These are phyloP conservation scores for Synanthedon myopaeformis DNA, from an alignment of 2,888 invertebrate species.

Conservation along the genomic window DNA sequence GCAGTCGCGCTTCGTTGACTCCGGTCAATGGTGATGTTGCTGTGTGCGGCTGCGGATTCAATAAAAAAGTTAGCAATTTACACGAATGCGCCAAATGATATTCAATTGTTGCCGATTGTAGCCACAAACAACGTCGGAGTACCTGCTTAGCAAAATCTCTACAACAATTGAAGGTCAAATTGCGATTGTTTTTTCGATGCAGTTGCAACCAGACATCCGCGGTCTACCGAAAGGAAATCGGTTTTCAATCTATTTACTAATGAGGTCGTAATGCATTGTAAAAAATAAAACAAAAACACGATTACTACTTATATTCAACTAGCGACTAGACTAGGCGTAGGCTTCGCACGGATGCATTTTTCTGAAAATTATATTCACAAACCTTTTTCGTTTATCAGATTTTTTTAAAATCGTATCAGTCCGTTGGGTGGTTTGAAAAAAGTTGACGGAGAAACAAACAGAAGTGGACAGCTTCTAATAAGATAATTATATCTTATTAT, in stretches of 20 bases:
- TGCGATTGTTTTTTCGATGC: conserved; percentile 38
- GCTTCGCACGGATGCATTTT: too few relatives aligned
- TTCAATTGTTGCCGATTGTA: conserved; percentile 17
- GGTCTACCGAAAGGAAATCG: conserved; percentile 34
- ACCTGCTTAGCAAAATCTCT: conserved; percentile 19
- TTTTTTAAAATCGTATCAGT: too few relatives aligned
- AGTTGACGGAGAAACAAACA: too few relatives aligned
- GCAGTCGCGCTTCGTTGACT: conserved; percentile 15
- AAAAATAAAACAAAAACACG: conserved; percentile 45
- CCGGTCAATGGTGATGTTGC: conserved; percentile 10
- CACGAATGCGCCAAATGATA: conserved; percentile 17
- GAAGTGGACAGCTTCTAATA: too few relatives aligned
- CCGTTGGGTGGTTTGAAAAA: too few relatives aligned
- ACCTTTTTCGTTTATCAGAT: too few relatives aligned
- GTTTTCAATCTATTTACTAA: conserved; percentile 36
- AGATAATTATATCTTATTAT: too few relatives aligned
- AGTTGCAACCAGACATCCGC: conserved; percentile 26
- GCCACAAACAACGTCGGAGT: conserved; percentile 7
- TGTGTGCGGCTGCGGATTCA: conserved; percentile 8
- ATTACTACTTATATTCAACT: conserved; percentile 26
- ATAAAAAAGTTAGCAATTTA: conserved; percentile 12
- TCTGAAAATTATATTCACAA: too few relatives aligned
- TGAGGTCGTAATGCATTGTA: conserved; percentile 42
- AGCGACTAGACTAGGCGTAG: conserved; percentile 34
- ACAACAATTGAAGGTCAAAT: conserved; percentile 41